Evolutionary conservation across 2,113 vertebrate species (phyloP).

Genomic region (Natator depressus): DNA sequence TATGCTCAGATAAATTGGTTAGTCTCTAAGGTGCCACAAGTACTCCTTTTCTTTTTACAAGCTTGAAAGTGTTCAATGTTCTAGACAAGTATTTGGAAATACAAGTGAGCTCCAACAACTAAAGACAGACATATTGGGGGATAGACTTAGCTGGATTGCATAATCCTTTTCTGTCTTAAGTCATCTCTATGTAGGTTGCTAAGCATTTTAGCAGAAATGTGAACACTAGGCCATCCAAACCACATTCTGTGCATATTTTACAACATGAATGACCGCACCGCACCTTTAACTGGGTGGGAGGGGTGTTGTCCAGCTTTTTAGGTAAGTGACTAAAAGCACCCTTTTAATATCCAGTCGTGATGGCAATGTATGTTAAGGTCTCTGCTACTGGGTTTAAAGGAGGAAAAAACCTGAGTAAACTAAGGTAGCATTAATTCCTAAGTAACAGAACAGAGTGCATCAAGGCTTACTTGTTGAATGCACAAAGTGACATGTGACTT

Average conservation of each 20-base stretch:
- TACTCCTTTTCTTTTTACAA: not conserved
- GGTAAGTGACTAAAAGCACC: not conserved
- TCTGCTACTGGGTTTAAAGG: constrained; percentile 33
- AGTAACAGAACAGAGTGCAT: constrained; percentile 24
- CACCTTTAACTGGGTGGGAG: too few relatives aligned
- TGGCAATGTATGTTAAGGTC: constrained; percentile 62
- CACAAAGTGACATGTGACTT: constrained; percentile 14
- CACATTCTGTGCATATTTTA: not conserved
- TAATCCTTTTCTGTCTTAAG: not conserved
- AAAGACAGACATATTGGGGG: not conserved
- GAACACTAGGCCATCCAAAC: not conserved
- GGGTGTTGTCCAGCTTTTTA: not conserved
- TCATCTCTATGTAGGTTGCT: not conserved
- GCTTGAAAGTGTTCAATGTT: not conserved
- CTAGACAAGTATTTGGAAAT: not conserved
- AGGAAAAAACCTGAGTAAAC: constrained; percentile 24
- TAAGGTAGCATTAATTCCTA: not conserved
- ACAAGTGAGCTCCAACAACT: not conserved
- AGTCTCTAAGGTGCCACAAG: too few relatives aligned
- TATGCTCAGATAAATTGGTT: too few relatives aligned
- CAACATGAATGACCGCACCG: not conserved
- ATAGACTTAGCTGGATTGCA: not conserved
- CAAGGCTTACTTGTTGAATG: not conserved
- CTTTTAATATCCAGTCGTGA: constrained; percentile 40
- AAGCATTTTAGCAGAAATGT: not conserved